phyloP scores from a whole-genome alignment of 1,140 invertebrate species.

The Copidosoma floridanum region DNA sequence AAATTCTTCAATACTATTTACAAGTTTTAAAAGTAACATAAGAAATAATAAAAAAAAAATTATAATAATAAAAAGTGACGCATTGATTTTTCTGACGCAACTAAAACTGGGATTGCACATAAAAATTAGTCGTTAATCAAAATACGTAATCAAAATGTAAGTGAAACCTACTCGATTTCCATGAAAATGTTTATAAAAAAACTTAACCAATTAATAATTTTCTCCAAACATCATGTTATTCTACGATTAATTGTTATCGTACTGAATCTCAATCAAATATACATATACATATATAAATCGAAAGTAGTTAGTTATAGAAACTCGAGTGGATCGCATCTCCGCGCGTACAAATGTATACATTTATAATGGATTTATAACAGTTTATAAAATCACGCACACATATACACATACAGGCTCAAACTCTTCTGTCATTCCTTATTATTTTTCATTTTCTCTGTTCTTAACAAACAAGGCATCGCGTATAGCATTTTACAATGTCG shows the following conservation, averaged over 20 bases:
- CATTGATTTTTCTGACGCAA: too few species aligned
- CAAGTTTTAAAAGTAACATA: too few species aligned
- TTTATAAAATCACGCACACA: neutral
- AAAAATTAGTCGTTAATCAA: too few species aligned
- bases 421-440: too few species aligned
- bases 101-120: too few species aligned
- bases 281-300: too few species aligned
- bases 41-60: slow-evolving; percentile 2
- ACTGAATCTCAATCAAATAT: slow-evolving; percentile 9
- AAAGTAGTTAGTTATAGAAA: too few species aligned
- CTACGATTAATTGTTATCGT: slow-evolving; percentile 19
- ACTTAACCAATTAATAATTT: too few species aligned
- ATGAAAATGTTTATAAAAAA: too few species aligned
- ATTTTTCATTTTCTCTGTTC: slow-evolving; percentile 9
- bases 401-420: neutral
- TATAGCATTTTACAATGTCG: neutral
- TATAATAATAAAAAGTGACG: neutral
- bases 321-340: neutral
- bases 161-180: slow-evolving; percentile 16
- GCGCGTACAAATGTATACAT: slow-evolving; percentile 7
- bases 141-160: slow-evolving; percentile 4
- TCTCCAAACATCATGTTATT: too few species aligned
- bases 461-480: slow-evolving; percentile 20
- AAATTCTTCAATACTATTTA: too few species aligned
- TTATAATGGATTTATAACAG: slow-evolving; percentile 17